Evolutionary conservation across 2,888 invertebrate species (phyloP), one percentile per base, ranked within the genome.

Genomic region (Maniola hyperantus): DNA sequence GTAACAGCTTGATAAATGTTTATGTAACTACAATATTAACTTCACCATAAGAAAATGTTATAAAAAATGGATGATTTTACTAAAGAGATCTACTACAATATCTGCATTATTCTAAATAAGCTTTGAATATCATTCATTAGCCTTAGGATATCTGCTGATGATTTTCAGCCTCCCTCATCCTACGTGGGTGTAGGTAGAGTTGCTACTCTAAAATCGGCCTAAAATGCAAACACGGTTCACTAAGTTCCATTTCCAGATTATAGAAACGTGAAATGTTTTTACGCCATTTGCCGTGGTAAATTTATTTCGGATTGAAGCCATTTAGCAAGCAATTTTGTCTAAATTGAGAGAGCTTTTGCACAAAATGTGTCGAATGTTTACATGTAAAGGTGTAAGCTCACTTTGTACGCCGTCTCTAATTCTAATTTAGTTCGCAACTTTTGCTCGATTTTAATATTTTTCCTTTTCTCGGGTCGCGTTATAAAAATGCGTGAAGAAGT

Each of bases 171-270:
- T 26, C 26, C 26, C 26, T 26, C 4, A 26, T 26, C 4, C 26
- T 15, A 7, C n/a, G 46, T 46, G n/a, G n/a, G 15, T 46, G 46
- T n/a, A 15, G 36, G 7, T 5, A 36, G 42, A 15, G 15, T 46
- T 7, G 15, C 7, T 46, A n/a, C 15, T 46, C 46, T 46, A 46
- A 46, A 46, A 46, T 46, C 50, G 20, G 50, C 10, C 5, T 50
- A 11, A 62, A 73, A 73, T 73, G 71, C 74, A 72, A 76, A 76
- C 78, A 74, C 69, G 74, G 77, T 77, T 76, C 71, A 71, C 65
- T 65, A 62, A 46, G 51, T 64, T 39, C 57, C 64, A 63, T 70
- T 73, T 71, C 60, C 61, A 68, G 55, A 73, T 73, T 75, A 67
- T 72, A 73, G 73, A 72, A 74, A 71, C 68, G 61, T 67, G 53